Conservation (phyloP, 1,140 invertebrate genomes). For the Habropoda laboriosa region DNA sequence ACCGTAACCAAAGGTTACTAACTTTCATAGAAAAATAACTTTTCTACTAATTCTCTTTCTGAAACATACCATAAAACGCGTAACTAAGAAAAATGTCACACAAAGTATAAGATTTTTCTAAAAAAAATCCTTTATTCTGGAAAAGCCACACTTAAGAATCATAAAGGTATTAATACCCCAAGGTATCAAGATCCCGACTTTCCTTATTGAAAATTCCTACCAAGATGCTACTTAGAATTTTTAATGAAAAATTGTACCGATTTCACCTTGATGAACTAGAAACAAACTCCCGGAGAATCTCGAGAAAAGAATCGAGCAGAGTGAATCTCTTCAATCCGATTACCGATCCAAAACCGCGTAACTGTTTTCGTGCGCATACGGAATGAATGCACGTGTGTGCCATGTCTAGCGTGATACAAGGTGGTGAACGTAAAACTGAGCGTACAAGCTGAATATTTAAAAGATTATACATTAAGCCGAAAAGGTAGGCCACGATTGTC, state of each 20-base stretch:
- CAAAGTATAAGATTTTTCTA: too few relatives aligned
- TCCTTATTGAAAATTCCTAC: background rate
- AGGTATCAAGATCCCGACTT: background rate
- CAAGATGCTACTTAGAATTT: background rate
- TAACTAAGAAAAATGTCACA: too few relatives aligned
- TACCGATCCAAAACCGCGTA: conserved; percentile 19
- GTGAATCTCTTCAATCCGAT: conserved; percentile 8
- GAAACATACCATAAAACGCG: too few relatives aligned
- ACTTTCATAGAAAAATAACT: too few relatives aligned
- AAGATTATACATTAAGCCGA: conserved; percentile 44
- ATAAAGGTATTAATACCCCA: too few relatives aligned
- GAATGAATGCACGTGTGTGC: conserved; percentile 15
- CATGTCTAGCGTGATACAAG: conserved; percentile 39
- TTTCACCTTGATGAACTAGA: background rate
- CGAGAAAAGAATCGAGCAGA: background rate
- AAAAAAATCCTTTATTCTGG: too few relatives aligned
- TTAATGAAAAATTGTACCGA: background rate
- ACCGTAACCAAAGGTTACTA: too few relatives aligned
- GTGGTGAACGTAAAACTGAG: conserved; percentile 53
- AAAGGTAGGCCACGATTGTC: conserved; percentile 4
- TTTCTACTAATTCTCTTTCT: too few relatives aligned
- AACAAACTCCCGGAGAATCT: background rate
- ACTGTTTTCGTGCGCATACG: conserved; percentile 41
- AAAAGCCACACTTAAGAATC: too few relatives aligned
- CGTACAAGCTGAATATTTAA: conserved; percentile 57